These are phyloP conservation scores for Lathronympha strigana DNA, from an alignment of 2,888 invertebrate species.

Conservation along the genomic window DNA sequence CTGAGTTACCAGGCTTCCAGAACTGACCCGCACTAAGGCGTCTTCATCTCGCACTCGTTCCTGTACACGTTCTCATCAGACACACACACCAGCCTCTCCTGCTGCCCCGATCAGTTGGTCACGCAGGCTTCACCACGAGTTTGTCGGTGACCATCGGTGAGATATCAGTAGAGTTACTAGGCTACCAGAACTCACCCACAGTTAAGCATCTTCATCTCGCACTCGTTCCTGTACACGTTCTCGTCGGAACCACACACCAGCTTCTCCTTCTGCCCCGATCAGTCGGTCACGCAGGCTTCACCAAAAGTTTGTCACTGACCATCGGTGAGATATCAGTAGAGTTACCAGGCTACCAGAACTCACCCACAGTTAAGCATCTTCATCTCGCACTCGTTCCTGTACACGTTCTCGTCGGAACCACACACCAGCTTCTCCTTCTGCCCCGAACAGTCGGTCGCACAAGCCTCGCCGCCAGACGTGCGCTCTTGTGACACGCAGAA, in stretches of 20 bases:
- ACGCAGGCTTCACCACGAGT: too few relatives aligned
- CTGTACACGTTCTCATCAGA: neutral
- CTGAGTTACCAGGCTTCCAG: neutral
- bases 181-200: neutral
- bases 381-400: constrained; percentile 94
- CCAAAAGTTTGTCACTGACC: too few relatives aligned
- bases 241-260: neutral
- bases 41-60: neutral
- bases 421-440: constrained; percentile 90
- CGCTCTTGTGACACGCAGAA: constrained; percentile 92
- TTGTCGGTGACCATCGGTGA: too few relatives aligned
- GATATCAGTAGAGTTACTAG: neutral
- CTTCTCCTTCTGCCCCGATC: neutral
- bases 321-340: neutral
- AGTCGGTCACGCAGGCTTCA: too few relatives aligned
- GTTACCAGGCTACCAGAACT: constrained; percentile 51
- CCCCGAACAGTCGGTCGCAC: constrained; percentile 90
- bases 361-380: constrained; percentile 95
- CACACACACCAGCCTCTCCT: neutral
- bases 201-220: neutral
- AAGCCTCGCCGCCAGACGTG: constrained; percentile 86
- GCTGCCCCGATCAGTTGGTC: neutral
- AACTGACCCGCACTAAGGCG: neutral
- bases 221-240: neutral
- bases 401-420: constrained; percentile 95